These are phyloP conservation scores for Erethizon dorsatum DNA, from an alignment of 2,797 vertebrate genomes.

Conservation along the genomic window DNA sequence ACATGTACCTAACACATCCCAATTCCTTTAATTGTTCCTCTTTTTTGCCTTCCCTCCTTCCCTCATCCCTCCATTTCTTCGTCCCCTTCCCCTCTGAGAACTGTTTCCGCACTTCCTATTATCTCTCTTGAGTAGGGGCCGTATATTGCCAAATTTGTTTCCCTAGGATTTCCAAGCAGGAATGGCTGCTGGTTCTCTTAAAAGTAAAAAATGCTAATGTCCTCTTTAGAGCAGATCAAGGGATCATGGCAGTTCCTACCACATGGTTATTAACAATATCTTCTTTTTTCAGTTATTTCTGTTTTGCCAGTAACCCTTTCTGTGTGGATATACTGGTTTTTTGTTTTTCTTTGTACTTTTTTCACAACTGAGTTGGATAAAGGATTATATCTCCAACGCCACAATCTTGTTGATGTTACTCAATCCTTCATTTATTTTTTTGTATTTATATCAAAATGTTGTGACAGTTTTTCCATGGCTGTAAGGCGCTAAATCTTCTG, in stretches of 20 bases:
- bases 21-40: background rate
- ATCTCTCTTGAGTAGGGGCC: background rate
- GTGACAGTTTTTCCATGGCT: background rate
- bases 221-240: background rate
- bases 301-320: background rate
- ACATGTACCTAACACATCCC: too few relatives aligned
- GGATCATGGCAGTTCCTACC: accelerated
- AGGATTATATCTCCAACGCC: background rate
- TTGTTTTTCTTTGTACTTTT: background rate
- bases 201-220: background rate
- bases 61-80: background rate
- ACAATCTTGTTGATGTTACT: background rate
- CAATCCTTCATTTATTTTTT: background rate
- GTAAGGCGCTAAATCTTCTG: background rate
- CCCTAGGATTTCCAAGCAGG: background rate
- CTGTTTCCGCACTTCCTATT: background rate
- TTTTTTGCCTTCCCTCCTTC: background rate
- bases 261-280: background rate
- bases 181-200: background rate
- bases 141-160: background rate
- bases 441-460: background rate
- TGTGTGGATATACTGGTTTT: background rate
- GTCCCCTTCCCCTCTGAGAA: background rate
- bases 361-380: background rate
- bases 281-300: background rate